These are phyloP conservation scores for Bufotes viridis DNA, from an alignment of 2,797 vertebrate genomes.

Conservation along the genomic window DNA sequence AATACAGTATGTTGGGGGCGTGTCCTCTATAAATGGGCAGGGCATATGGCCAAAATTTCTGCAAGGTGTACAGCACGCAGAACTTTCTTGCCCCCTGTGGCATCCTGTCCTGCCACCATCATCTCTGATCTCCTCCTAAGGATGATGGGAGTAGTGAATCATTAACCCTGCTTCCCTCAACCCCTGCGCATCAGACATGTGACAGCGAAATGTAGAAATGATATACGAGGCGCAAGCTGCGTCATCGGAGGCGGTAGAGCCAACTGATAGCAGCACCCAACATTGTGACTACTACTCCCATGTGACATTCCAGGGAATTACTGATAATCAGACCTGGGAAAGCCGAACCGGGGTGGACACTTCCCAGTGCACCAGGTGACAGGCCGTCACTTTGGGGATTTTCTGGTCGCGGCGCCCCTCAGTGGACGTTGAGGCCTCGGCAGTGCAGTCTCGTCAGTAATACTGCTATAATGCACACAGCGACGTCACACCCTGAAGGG, in stretches of 20 bases:
- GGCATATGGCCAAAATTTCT: too few relatives aligned
- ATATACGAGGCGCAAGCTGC: neutral
- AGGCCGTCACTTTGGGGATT: neutral
- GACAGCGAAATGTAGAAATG: neutral
- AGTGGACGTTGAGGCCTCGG: neutral
- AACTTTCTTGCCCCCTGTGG: too few relatives aligned
- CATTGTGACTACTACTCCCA: neutral
- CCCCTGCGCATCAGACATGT: neutral
- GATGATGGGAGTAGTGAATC: constrained; percentile 6
- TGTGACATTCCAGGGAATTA: neutral
- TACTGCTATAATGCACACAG: neutral
- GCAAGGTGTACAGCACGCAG: too few relatives aligned
- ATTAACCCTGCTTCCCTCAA: constrained; percentile 4
- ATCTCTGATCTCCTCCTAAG: neutral
- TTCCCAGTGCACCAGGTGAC: neutral
- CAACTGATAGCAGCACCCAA: neutral
- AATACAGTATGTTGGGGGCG: too few relatives aligned
- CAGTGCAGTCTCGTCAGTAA: too few relatives aligned
- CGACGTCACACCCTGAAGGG: neutral
- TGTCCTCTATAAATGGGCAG: too few relatives aligned
- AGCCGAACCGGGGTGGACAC: neutral
- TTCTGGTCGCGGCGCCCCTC: neutral
- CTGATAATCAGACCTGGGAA: neutral
- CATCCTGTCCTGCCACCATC: neutral
- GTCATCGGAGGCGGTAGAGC: neutral